These are phyloP conservation scores for Habrosyne pyritoides DNA, from an alignment of 2,888 invertebrate species.

Conservation along the genomic window DNA sequence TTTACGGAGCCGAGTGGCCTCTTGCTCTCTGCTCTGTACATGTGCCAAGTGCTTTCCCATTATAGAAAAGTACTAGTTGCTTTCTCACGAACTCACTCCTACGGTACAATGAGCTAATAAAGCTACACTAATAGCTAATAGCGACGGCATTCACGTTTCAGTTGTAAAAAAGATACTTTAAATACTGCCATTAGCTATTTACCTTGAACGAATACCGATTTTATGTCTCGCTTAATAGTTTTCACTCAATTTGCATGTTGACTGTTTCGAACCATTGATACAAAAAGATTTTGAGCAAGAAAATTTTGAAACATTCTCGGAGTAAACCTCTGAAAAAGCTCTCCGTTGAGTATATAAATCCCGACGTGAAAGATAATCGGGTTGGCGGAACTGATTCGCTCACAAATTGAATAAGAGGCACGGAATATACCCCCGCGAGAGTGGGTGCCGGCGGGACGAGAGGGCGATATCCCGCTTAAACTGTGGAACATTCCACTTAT, in stretches of 20 bases:
- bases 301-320: slow-evolving; percentile 49
- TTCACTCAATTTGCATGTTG: slow-evolving; percentile 1
- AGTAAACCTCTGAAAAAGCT: slow-evolving; percentile 59
- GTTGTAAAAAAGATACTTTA: neutral
- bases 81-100: slow-evolving; percentile 54
- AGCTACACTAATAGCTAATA: slow-evolving; percentile 46
- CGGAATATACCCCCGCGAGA: slow-evolving; percentile 59
- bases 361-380: slow-evolving; percentile 78
- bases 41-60: slow-evolving; percentile 68
- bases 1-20: slow-evolving; percentile 72
- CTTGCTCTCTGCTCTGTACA: slow-evolving; percentile 55
- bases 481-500: slow-evolving; percentile 60
- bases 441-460: slow-evolving; percentile 43
- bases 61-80: slow-evolving; percentile 68
- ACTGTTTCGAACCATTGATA: slow-evolving; percentile 16
- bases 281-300: slow-evolving; percentile 39
- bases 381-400: slow-evolving; percentile 80
- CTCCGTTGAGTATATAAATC: slow-evolving; percentile 74
- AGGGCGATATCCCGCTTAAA: slow-evolving; percentile 55
- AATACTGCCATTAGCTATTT: neutral
- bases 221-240: neutral
- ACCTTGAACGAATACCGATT: neutral
- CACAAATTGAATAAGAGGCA: slow-evolving; percentile 80
- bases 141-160: slow-evolving; percentile 15
- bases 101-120: slow-evolving; percentile 61